These are phyloP conservation scores for Agonopterix arenella DNA, from an alignment of 2,888 invertebrate genomes.

Conservation along the genomic window DNA sequence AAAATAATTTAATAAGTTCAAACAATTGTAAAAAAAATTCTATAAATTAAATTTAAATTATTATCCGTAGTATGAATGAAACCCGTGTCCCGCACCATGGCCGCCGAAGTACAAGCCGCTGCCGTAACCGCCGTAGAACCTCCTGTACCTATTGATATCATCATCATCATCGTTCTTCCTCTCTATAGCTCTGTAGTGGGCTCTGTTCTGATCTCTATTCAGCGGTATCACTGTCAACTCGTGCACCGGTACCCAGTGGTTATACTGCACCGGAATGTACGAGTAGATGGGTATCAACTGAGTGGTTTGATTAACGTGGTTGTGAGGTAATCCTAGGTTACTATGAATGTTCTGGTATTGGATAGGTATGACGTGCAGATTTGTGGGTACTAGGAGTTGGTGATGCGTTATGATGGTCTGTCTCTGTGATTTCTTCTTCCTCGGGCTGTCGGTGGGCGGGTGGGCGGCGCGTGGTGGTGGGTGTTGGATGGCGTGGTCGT, in stretches of 20 bases:
- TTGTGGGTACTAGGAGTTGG: slow-evolving; percentile 33
- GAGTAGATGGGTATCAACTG: slow-evolving; percentile 36
- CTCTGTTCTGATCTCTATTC: slow-evolving; percentile 34
- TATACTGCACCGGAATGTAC: slow-evolving; percentile 27
- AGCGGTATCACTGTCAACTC: slow-evolving; percentile 60
- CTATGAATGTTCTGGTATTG: slow-evolving; percentile 29
- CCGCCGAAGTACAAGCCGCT: slow-evolving; percentile 56
- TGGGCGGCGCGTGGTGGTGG: not conserved
- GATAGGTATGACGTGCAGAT: slow-evolving; percentile 51
- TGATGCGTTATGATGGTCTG: slow-evolving; percentile 27
- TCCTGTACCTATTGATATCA: slow-evolving; percentile 39
- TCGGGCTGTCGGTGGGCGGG: not conserved
- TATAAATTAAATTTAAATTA: too few species aligned
- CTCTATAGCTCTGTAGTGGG: slow-evolving; percentile 31
- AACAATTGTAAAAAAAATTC: too few species aligned
- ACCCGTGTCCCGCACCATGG: slow-evolving; percentile 63
- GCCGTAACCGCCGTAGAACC: slow-evolving; percentile 58
- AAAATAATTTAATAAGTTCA: too few species aligned
- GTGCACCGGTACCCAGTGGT: slow-evolving; percentile 42
- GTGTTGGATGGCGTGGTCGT: not conserved
- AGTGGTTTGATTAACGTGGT: slow-evolving; percentile 1
- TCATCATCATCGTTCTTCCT: slow-evolving; percentile 32
- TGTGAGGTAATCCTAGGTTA: slow-evolving; percentile 25
- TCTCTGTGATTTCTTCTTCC: slow-evolving; percentile 24
- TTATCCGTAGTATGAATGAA: slow-evolving; percentile 17